phyloP scores from a whole-genome alignment of 2,113 vertebrate genomes.

The Silurus meridionalis region DNA sequence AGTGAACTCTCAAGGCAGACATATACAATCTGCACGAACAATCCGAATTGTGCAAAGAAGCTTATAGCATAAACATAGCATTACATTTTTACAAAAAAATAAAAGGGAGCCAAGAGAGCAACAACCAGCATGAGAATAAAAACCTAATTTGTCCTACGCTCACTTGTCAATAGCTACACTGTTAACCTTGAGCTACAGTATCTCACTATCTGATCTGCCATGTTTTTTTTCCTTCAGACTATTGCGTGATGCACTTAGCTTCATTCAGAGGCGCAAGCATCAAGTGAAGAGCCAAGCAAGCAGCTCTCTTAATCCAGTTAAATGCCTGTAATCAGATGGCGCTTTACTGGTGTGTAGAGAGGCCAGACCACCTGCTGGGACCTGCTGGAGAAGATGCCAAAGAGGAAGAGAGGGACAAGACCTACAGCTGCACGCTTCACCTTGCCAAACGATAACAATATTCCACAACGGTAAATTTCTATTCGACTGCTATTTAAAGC shows the following conservation, averaged over 20 bases:
- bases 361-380: slow-evolving; percentile 21
- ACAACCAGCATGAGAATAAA: background rate
- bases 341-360: slow-evolving; percentile 37
- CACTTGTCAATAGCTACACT: background rate
- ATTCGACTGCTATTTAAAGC: background rate
- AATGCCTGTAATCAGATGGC: slow-evolving; percentile 41
- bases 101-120: background rate
- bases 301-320: slow-evolving; percentile 46
- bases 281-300: slow-evolving; percentile 18
- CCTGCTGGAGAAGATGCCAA: slow-evolving; percentile 5
- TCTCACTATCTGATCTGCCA: background rate
- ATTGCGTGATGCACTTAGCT: slow-evolving; percentile 11
- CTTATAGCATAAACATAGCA: background rate
- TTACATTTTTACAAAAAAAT: background rate
- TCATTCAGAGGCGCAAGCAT: slow-evolving; percentile 19
- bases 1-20: background rate
- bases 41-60: background rate
- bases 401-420: slow-evolving; percentile 5
- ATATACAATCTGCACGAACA: background rate
- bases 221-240: background rate
- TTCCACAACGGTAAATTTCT: background rate
- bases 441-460: background rate
- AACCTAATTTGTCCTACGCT: background rate
- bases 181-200: background rate
- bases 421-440: slow-evolving; percentile 18